Evolutionary conservation across 1,140 invertebrate species (phyloP), one percentile per base, ranked within the genome.

Genomic region (Drosophila lacertosa): DNA sequence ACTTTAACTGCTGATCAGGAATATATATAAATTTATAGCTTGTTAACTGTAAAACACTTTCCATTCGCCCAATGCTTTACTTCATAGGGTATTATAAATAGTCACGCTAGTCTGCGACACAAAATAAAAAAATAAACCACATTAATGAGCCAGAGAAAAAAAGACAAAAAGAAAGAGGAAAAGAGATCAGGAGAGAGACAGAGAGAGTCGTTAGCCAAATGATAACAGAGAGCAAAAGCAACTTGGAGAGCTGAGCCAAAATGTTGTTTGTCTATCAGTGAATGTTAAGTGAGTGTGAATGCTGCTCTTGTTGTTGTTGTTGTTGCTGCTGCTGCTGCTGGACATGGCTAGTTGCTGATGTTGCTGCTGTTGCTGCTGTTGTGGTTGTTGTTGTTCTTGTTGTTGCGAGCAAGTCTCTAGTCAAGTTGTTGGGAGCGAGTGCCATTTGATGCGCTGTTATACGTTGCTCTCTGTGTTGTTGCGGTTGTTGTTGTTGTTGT

Each of bases 381-480:
- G 32, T 39, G 39, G 50, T 20, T 6, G 13, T 11, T 42, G 22
- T 11, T 40, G 51, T 18, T 63, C 58, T 54, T 35, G 50, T 20
- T 37, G 32, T 39, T 20, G 29, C 33, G 45, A 74, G 59, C 68
- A 50, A 51, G 48, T 62, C 59, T 48, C 68, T 32, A 42, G 29
- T 32, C 59, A 13, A 44, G 62, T 48, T 65, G 65, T 20, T 68
- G 65, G 47, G 32, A 69, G 77, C 81, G 83, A 84, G 80, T 86
- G 68, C 81, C 76, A 71, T 86, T 84, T 80, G 75, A 65, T 84
- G 73, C 80, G 83, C 81, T 75, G 65, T 59, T 65, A 44, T 58
- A 33, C 45, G 58, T 18, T 59, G 59, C 33, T 59, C 63, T 72
- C 74, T 70, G 45, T 64, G 74, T 53, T 74, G 77, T 40, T 70